Evolutionary conservation across 2,113 vertebrate species (phyloP).

Genomic region (Corvus cornix): DNA sequence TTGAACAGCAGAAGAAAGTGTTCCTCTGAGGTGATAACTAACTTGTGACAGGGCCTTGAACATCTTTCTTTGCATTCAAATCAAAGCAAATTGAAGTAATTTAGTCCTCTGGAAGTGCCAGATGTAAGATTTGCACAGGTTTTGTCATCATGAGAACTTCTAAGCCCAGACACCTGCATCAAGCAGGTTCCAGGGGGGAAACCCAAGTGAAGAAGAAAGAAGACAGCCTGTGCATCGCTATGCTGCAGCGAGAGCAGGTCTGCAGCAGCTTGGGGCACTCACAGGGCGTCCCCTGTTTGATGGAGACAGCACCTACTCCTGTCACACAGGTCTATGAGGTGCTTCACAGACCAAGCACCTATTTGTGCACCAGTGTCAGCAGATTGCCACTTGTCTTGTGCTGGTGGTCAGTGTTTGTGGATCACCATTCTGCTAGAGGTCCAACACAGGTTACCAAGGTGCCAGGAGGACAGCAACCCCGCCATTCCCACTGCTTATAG

Average conservation of each 20-base stretch:
- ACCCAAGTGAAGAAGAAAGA: neutral
- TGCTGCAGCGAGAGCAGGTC: fast-evolving
- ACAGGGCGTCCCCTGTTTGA: neutral
- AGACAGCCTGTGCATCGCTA: neutral
- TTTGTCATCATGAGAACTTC: neutral
- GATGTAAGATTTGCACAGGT: neutral
- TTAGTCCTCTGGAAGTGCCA: neutral
- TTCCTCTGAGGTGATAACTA: neutral
- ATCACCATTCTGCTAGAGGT: neutral
- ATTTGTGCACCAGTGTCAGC: neutral
- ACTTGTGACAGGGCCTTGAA: neutral
- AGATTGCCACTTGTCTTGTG: neutral
- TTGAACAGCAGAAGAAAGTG: neutral
- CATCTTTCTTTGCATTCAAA: neutral
- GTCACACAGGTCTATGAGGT: neutral
- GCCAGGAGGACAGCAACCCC: neutral
- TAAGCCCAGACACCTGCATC: neutral
- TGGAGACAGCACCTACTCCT: neutral
- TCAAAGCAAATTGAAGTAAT: neutral
- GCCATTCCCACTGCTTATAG: neutral
- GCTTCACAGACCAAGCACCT: neutral
- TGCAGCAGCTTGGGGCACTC: neutral
- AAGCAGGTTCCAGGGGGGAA: neutral
- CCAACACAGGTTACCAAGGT: neutral
- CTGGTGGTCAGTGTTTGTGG: neutral